Percentiles rank a stretch among this genome's conserved stretches.
Evolutionary conservation across 2,797 vertebrate genomes (phyloP).

Genomic region (Alexandromys oeconomus): DNA sequence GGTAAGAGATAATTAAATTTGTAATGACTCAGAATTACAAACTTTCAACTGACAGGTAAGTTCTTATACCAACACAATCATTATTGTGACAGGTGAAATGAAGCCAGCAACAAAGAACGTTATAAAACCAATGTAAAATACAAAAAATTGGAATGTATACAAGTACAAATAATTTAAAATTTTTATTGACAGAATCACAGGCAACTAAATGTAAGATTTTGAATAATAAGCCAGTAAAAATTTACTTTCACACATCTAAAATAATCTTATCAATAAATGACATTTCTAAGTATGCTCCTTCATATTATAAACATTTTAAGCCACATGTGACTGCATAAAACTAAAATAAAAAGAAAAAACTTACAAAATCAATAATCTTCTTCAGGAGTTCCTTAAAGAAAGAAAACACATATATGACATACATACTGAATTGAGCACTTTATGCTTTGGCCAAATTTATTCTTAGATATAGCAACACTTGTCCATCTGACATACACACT

Average conservation of each 20-base stretch:
- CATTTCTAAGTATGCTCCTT: not conserved
- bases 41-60: not conserved
- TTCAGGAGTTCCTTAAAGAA: constrained; percentile 14
- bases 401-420: not conserved
- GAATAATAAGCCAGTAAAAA: not conserved
- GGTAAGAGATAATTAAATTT: not conserved
- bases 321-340: not conserved
- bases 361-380: constrained; percentile 21
- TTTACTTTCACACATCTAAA: not conserved
- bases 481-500: not conserved
- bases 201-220: not conserved
- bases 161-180: not conserved
- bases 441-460: not conserved
- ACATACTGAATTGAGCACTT: not conserved
- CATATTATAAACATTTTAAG: not conserved
- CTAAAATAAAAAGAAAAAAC: not conserved
- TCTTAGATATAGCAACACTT: not conserved
- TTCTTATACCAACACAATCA: not conserved
- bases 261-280: not conserved
- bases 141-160: not conserved
- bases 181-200: not conserved
- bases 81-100: not conserved
- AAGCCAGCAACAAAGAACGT: not conserved
- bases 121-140: not conserved
- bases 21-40: not conserved